These are phyloP conservation scores for Dusona sp. DNA, from an alignment of 2,888 invertebrate species.

Conservation along the genomic window DNA sequence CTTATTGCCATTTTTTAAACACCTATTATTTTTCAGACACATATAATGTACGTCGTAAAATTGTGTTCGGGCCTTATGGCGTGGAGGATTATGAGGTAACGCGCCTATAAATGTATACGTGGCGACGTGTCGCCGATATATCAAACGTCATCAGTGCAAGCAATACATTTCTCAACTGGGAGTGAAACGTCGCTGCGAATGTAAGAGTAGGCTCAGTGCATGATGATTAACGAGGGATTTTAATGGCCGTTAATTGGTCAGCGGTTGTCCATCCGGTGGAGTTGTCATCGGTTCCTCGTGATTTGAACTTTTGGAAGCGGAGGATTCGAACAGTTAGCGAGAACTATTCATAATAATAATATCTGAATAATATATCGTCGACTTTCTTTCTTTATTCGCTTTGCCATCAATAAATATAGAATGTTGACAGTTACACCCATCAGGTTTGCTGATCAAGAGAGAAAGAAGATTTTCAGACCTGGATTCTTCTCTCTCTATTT, in stretches of 20 bases:
- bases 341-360: constrained; percentile 56
- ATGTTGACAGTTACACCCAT: constrained; percentile 43
- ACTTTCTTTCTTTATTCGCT: constrained; percentile 39
- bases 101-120: constrained; percentile 3
- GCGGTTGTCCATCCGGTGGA: constrained; percentile 58
- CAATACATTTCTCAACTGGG: constrained; percentile 39
- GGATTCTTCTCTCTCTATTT: constrained; percentile 31
- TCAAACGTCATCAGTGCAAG: constrained; percentile 49
- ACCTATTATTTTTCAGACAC: background rate
- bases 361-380: constrained; percentile 19
- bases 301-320: constrained; percentile 23
- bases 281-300: constrained; percentile 33
- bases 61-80: background rate
- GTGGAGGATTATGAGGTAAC: background rate
- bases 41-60: background rate
- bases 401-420: constrained; percentile 35
- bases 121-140: constrained; percentile 40
- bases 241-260: constrained; percentile 63
- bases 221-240: constrained; percentile 64
- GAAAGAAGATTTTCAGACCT: constrained; percentile 52
- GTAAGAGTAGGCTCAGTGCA: constrained; percentile 27
- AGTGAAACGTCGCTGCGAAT: constrained; percentile 30
- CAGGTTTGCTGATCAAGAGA: constrained; percentile 41
- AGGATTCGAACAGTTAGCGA: constrained; percentile 3
- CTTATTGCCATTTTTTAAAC: background rate